Evolutionary conservation across 2,888 invertebrate species (phyloP).

Genomic region (Diaprepes abbreviatus): DNA sequence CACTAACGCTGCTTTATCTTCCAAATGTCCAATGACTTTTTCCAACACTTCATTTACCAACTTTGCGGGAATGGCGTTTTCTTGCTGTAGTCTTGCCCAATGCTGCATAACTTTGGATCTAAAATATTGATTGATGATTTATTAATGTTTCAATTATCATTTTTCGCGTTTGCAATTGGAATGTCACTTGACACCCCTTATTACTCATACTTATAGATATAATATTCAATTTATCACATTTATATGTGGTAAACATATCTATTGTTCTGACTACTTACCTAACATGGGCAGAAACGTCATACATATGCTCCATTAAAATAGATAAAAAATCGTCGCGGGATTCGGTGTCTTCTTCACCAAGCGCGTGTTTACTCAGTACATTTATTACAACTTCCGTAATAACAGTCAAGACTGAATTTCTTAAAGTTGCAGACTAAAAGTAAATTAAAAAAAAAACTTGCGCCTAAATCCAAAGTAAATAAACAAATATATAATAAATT

Average conservation of each 20-base stretch:
- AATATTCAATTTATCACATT: too few relatives aligned
- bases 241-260: too few relatives aligned
- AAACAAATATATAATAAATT: too few relatives aligned
- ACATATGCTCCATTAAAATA: slow-evolving; percentile 84
- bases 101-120: slow-evolving; percentile 73
- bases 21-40: slow-evolving; percentile 78
- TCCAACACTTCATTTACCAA: slow-evolving; percentile 78
- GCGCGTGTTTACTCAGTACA: slow-evolving; percentile 80
- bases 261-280: slow-evolving; percentile 52
- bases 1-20: slow-evolving; percentile 87
- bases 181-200: too few relatives aligned
- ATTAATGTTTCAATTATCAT: too few relatives aligned
- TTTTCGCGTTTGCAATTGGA: too few relatives aligned
- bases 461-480: too few relatives aligned
- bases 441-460: too few relatives aligned
- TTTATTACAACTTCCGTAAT: slow-evolving; percentile 84
- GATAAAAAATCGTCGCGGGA: slow-evolving; percentile 84
- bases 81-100: slow-evolving; percentile 84
- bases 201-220: too few relatives aligned
- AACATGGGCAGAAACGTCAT: slow-evolving; percentile 88
- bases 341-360: slow-evolving; percentile 55
- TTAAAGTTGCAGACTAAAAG: slow-evolving; percentile 66
- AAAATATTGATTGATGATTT: too few relatives aligned
- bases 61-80: slow-evolving; percentile 83
- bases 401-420: slow-evolving; percentile 87